phyloP scores from a whole-genome alignment of 1,140 invertebrate species.

The Drosophila sulfurigaster region DNA sequence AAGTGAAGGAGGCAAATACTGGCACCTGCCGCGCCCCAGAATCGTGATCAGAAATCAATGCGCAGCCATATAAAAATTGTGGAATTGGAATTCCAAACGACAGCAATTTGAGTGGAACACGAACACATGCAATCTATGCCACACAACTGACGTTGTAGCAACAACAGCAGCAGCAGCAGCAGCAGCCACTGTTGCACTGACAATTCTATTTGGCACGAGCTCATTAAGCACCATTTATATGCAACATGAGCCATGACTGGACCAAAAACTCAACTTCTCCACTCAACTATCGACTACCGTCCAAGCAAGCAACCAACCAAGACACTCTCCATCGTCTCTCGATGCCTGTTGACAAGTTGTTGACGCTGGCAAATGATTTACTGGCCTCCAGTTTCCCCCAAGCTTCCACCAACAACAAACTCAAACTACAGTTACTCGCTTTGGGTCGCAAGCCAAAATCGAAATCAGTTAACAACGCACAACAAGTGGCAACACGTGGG shows the following conservation, averaged over 20 bases:
- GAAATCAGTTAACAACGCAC: slow-evolving; percentile 51
- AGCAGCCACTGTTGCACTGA: slow-evolving; percentile 45
- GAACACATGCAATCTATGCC: slow-evolving; percentile 50
- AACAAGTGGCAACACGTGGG: slow-evolving; percentile 51
- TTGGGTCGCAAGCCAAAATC: slow-evolving; percentile 44
- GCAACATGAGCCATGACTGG: slow-evolving; percentile 79
- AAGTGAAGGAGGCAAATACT: too few species aligned
- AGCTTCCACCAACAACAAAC: slow-evolving; percentile 10
- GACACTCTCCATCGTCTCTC: slow-evolving; percentile 39
- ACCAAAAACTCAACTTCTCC: slow-evolving; percentile 58
- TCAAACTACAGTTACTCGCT: slow-evolving; percentile 8
- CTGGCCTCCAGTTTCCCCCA: slow-evolving; percentile 26
- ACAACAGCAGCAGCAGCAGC: neutral
- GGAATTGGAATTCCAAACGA: slow-evolving; percentile 57
- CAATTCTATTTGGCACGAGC: slow-evolving; percentile 84
- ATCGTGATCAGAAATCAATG: slow-evolving; percentile 76
- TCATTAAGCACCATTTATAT: slow-evolving; percentile 84
- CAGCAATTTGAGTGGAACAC: slow-evolving; percentile 74
- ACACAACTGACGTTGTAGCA: neutral
- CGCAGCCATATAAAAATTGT: slow-evolving; percentile 65
- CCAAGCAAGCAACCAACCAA: slow-evolving; percentile 10
- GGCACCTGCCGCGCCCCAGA: slow-evolving; percentile 69
- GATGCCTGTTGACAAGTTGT: slow-evolving; percentile 74
- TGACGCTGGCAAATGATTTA: slow-evolving; percentile 80
- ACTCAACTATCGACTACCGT: slow-evolving; percentile 37